Conservation (phyloP, 2,888 invertebrate species). For the Philaethria dido region DNA sequence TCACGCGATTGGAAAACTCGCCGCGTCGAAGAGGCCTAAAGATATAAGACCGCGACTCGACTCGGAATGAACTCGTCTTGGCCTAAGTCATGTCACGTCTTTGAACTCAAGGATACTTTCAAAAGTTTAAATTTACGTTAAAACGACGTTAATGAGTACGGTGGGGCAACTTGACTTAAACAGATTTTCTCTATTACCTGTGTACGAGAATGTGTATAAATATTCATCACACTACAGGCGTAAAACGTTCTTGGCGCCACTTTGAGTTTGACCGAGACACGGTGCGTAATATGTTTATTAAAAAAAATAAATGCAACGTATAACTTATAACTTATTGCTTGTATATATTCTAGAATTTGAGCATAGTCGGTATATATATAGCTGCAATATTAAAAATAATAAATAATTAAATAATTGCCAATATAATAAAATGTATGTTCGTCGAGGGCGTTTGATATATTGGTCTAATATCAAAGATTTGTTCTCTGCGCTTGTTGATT, state of each 20-base stretch:
- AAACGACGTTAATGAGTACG: slow-evolving; percentile 68
- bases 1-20: slow-evolving; percentile 76
- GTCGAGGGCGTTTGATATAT: slow-evolving; percentile 29
- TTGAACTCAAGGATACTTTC: slow-evolving; percentile 65
- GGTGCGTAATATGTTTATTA: not conserved
- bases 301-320: slow-evolving; percentile 1
- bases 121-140: slow-evolving; percentile 74
- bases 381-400: not conserved
- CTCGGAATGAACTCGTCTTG: slow-evolving; percentile 55
- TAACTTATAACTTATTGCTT: not conserved
- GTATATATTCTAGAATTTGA: not conserved
- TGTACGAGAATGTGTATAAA: slow-evolving; percentile 64
- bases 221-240: slow-evolving; percentile 62
- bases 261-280: slow-evolving; percentile 60
- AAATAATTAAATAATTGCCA: slow-evolving; percentile 18
- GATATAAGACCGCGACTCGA: slow-evolving; percentile 62
- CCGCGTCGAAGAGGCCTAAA: slow-evolving; percentile 64
- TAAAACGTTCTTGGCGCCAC: slow-evolving; percentile 55
- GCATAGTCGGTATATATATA: not conserved
- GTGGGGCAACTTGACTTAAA: slow-evolving; percentile 53
- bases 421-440: slow-evolving; percentile 17
- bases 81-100: slow-evolving; percentile 67
- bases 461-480: slow-evolving; percentile 31
- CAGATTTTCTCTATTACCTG: slow-evolving; percentile 53
- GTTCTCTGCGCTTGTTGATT: slow-evolving; percentile 29